Evolutionary conservation across 2,797 vertebrate species (phyloP).

Genomic region (Melanotaenia pygmaea): DNA sequence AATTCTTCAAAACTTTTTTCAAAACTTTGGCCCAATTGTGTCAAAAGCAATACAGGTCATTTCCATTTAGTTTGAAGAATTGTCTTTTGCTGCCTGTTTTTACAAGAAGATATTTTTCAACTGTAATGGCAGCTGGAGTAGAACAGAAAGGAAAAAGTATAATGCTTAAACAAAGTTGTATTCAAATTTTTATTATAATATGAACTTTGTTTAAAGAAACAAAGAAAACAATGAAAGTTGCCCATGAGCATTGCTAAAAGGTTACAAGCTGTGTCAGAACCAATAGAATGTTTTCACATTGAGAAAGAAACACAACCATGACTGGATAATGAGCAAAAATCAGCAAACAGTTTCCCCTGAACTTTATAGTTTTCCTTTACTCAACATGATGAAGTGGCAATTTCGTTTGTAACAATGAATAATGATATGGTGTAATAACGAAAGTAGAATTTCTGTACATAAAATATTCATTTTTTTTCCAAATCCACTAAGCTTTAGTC

Average conservation of each 20-base stretch:
- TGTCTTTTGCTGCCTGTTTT: background rate
- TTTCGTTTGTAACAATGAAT: background rate
- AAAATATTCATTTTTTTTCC: background rate
- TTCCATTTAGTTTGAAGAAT: background rate
- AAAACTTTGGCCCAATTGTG: background rate
- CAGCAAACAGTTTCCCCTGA: background rate
- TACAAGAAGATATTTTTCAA: background rate
- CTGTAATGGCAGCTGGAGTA: slow-evolving; percentile 1
- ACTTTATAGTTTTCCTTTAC: background rate
- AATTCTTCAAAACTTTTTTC: background rate
- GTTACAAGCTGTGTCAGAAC: slow-evolving; percentile 27
- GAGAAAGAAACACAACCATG: slow-evolving; percentile 68
- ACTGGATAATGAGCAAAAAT: slow-evolving; percentile 12
- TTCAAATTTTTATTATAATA: slow-evolving; percentile 4
- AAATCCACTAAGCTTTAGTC: background rate
- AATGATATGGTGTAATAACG: background rate
- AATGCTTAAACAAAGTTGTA: background rate
- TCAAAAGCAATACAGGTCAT: background rate
- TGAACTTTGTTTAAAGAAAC: slow-evolving; percentile 1
- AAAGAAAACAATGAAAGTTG: slow-evolving; percentile 31
- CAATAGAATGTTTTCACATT: slow-evolving; percentile 33
- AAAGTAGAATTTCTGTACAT: background rate
- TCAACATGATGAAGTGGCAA: background rate
- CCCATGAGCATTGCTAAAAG: slow-evolving; percentile 47
- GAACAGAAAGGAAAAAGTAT: background rate